phyloP scores from a whole-genome alignment of 2,797 vertebrate species.

The Diceros bicornis region DNA sequence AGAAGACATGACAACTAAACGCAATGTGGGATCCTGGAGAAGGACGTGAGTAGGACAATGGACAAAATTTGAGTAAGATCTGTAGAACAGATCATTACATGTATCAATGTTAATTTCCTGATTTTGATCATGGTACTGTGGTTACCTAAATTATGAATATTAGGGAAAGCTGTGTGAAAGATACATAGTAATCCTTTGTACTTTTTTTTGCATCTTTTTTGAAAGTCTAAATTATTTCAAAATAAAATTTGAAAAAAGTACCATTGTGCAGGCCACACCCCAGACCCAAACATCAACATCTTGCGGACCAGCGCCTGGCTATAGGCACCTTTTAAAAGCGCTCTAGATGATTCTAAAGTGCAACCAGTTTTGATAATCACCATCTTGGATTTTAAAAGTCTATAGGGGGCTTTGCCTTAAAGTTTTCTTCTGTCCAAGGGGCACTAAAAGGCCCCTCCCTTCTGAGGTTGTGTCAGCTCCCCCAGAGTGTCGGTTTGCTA shows the following conservation, averaged over 20 bases:
- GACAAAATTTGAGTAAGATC: neutral
- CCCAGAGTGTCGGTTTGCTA: neutral
- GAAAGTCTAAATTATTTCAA: conserved; percentile 57
- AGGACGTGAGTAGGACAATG: fast-evolving
- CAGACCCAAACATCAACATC: neutral
- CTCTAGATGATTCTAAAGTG: neutral
- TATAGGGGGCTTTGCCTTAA: neutral
- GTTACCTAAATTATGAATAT: neutral
- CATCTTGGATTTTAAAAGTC: neutral
- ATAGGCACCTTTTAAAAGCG: neutral
- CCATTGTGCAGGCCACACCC: neutral
- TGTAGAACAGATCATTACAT: neutral
- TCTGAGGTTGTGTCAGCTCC: neutral
- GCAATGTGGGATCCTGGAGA: neutral
- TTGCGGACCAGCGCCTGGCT: neutral
- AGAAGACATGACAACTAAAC: neutral
- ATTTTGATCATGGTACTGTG: neutral
- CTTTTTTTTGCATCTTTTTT: neutral
- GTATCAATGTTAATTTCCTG: neutral
- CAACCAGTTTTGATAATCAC: neutral
- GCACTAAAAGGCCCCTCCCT: neutral
- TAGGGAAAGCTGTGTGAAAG: neutral
- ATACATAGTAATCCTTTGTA: neutral
- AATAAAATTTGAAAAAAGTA: neutral
- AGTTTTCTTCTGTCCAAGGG: neutral